These are phyloP conservation scores for Caerostris extrusa DNA, from an alignment of 1,140 invertebrate species.

Conservation along the genomic window DNA sequence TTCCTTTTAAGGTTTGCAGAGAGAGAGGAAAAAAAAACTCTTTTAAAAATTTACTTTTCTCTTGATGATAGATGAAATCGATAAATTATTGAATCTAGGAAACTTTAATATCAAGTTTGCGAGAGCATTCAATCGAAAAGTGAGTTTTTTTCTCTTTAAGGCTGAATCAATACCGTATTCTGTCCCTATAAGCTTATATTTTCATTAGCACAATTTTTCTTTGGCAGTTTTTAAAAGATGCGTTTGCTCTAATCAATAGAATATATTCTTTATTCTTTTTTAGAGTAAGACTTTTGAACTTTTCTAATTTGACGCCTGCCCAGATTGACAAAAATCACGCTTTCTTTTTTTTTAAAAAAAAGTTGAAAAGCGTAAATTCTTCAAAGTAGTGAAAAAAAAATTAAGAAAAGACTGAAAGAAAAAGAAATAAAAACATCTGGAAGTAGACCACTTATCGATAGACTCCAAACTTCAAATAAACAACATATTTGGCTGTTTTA, in stretches of 20 bases:
- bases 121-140: conserved; percentile 63
- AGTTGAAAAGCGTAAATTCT: conserved; percentile 7
- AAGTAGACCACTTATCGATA: conserved; percentile 14
- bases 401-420: neutral
- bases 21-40: neutral
- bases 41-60: conserved; percentile 59
- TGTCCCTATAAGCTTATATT: conserved; percentile 61
- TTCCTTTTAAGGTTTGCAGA: conserved; percentile 18
- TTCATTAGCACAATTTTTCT: conserved; percentile 48
- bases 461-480: neutral
- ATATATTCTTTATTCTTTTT: conserved; percentile 21
- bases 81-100: conserved; percentile 59
- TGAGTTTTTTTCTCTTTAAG: conserved; percentile 42
- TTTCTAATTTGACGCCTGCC: conserved; percentile 33
- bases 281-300: conserved; percentile 21
- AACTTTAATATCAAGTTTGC: conserved; percentile 68
- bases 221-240: conserved; percentile 15
- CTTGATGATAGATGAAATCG: conserved; percentile 55
- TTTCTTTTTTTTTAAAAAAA: neutral
- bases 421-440: neutral
- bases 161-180: conserved; percentile 51
- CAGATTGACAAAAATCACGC: conserved; percentile 41
- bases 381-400: neutral
- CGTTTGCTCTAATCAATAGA: conserved; percentile 61
- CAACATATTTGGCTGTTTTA: neutral